Evolutionary conservation across 2,888 invertebrate genomes (phyloP).

Genomic region (Hypomecis punctinalis): DNA sequence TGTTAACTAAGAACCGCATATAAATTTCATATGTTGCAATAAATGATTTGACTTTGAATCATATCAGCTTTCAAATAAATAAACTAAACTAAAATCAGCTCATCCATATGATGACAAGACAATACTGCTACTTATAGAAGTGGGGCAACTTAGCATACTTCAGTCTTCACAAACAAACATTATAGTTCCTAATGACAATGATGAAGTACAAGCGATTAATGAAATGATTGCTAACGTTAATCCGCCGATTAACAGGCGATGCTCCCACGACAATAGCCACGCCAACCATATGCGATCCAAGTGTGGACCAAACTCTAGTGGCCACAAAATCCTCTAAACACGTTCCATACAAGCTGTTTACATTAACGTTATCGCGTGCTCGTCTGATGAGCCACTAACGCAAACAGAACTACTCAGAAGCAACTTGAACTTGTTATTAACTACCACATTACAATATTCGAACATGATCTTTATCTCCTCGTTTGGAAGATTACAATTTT

Average conservation of each 20-base stretch:
- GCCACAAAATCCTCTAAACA: conserved; percentile 44
- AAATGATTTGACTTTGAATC: too few relatives aligned
- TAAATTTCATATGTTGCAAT: too few relatives aligned
- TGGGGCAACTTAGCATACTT: too few relatives aligned
- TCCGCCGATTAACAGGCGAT: conserved; percentile 32
- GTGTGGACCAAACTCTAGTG: conserved; percentile 43
- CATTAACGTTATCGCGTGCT: conserved; percentile 64
- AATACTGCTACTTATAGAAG: too few relatives aligned
- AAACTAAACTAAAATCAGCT: too few relatives aligned
- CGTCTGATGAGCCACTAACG: conserved; percentile 59
- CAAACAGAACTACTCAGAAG: conserved; percentile 59
- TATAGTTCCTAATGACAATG: conserved; percentile 20
- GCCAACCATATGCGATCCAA: conserved; percentile 31
- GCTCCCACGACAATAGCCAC: conserved; percentile 41
- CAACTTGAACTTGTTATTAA: conserved; percentile 45
- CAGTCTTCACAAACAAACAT: conserved; percentile 1
- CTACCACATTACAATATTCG: conserved; percentile 36
- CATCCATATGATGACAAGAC: too few relatives aligned
- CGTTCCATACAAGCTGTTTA: conserved; percentile 55
- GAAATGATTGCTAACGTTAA: conserved; percentile 43
- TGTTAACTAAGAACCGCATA: too few relatives aligned
- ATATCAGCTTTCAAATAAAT: too few relatives aligned
- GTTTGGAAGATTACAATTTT: conserved; percentile 33
- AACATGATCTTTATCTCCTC: conserved; percentile 30
- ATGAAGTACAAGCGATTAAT: conserved; percentile 35